phyloP scores from a whole-genome alignment of 92 coral and sea anemone species.

The Virgularia gustaviana region DNA sequence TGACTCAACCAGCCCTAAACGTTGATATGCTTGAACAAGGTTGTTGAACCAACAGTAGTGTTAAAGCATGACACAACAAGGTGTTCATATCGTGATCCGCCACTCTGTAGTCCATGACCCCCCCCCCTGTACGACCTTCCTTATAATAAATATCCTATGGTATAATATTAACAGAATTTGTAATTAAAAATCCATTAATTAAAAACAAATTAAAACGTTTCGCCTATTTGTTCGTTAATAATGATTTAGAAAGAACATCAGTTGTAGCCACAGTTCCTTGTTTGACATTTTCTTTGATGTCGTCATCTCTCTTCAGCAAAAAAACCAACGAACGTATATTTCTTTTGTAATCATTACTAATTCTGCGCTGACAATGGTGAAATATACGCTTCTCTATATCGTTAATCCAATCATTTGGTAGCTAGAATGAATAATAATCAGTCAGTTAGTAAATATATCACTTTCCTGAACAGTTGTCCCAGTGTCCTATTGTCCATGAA shows the following conservation, averaged over 20 bases:
- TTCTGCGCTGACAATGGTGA: conserved; percentile 51
- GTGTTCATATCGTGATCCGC: no score
- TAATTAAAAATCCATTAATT: no score
- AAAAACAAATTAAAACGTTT: not conserved
- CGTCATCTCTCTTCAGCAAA: conserved; percentile 7
- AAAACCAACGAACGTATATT: conserved; percentile 70
- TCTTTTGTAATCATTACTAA: conserved; percentile 59
- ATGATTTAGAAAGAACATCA: conserved; percentile 12
- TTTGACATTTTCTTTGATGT: not conserved
- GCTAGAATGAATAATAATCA: conserved; percentile 14
- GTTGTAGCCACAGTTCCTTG: conserved; percentile 2
- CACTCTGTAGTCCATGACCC: no score
- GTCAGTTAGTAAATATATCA: not conserved
- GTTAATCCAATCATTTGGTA: conserved; percentile 51
- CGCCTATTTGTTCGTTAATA: not conserved
- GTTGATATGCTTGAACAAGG: no score
- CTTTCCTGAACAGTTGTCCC: not conserved
- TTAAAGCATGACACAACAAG: no score
- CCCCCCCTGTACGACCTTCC: no score
- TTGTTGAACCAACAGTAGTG: no score
- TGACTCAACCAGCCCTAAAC: no score
- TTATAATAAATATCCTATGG: no score
- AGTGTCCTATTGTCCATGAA: not conserved
- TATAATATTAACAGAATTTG: no score
- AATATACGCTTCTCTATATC: conserved; percentile 66